Percentiles rank a stretch among this genome's conserved stretches.
phyloP scores from a whole-genome alignment of 2,888 invertebrate genomes.

The Prosapia bicincta region DNA sequence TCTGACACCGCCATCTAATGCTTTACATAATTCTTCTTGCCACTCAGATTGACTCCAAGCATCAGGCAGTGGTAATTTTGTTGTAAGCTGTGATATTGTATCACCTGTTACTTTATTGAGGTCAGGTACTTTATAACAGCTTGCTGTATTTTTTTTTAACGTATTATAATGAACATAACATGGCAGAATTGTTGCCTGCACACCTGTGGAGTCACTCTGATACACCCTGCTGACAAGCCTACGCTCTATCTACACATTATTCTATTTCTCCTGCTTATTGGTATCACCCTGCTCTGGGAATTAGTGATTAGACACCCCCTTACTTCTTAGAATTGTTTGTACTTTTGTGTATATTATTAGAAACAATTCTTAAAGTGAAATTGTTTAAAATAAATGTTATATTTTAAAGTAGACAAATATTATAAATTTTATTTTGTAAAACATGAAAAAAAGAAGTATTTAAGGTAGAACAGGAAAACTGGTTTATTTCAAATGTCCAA shows the following conservation, averaged over 20 bases:
- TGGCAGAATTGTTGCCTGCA: not conserved
- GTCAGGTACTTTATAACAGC: not conserved
- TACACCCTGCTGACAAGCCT: slow-evolving; percentile 37
- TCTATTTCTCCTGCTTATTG: slow-evolving; percentile 13
- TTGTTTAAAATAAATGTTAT: too few species aligned
- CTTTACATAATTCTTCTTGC: slow-evolving; percentile 31
- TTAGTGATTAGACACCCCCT: not conserved
- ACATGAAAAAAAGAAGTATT: too few species aligned
- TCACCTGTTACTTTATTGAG: not conserved
- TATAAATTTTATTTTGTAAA: too few species aligned
- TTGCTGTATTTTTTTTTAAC: not conserved
- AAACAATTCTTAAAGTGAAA: too few species aligned
- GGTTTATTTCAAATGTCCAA: too few species aligned
- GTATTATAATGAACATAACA: not conserved
- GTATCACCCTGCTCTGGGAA: slow-evolving; percentile 1
- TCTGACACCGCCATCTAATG: slow-evolving; percentile 19
- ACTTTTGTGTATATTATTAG: too few species aligned
- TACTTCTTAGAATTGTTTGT: not conserved
- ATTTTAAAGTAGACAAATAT: too few species aligned
- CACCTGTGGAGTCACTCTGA: slow-evolving; percentile 25
- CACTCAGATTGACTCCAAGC: slow-evolving; percentile 20
- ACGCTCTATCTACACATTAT: slow-evolving; percentile 22
- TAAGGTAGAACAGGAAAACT: too few species aligned
- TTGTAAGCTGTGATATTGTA: not conserved
- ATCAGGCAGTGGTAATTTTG: not conserved